These are phyloP conservation scores for Rhopalosiphum maidis DNA, from an alignment of 1,140 invertebrate genomes.

Conservation along the genomic window DNA sequence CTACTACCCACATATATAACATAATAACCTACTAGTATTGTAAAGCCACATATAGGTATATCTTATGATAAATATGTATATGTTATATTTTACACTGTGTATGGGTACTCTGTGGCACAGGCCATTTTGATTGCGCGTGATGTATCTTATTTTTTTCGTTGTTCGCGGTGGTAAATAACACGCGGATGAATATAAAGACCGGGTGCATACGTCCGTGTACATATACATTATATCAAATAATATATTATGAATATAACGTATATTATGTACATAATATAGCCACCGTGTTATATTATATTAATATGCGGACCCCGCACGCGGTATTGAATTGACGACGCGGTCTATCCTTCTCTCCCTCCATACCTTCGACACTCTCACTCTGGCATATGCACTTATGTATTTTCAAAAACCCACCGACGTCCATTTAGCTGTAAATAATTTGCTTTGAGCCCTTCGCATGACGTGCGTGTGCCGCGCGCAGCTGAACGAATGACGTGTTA, in stretches of 20 bases:
- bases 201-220: neutral
- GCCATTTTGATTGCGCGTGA: slow-evolving; percentile 3
- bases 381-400: slow-evolving; percentile 24
- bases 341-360: neutral
- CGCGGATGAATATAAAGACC: slow-evolving; percentile 33
- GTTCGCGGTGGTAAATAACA: slow-evolving; percentile 30
- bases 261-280: slow-evolving; percentile 38
- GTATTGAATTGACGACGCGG: slow-evolving; percentile 30
- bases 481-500: slow-evolving; percentile 42
- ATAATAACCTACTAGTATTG: neutral
- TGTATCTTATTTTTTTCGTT: slow-evolving; percentile 23
- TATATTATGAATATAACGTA: slow-evolving; percentile 41
- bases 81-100: neutral
- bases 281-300: slow-evolving; percentile 45
- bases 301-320: slow-evolving; percentile 28
- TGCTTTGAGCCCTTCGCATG: slow-evolving; percentile 34
- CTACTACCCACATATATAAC: neutral
- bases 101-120: neutral
- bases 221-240: slow-evolving; percentile 13
- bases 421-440: slow-evolving; percentile 52
- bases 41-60: neutral
- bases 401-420: slow-evolving; percentile 28
- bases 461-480: slow-evolving; percentile 32
- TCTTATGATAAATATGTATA: neutral
- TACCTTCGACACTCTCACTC: neutral